phyloP scores from a whole-genome alignment of 2,113 vertebrate genomes.

The Oenanthe oenanthe region DNA sequence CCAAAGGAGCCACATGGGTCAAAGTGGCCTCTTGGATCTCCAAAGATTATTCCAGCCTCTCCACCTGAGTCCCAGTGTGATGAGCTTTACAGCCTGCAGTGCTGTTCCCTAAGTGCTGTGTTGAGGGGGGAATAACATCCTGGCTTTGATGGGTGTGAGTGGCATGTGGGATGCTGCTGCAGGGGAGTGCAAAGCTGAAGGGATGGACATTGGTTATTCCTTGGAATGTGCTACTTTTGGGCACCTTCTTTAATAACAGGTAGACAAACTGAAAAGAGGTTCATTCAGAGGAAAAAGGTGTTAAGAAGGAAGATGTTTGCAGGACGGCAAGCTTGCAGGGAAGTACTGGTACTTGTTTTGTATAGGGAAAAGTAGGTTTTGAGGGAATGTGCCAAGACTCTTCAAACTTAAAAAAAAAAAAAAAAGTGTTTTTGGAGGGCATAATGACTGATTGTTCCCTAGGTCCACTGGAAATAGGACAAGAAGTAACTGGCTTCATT shows the following conservation, averaged over 20 bases:
- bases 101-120: neutral
- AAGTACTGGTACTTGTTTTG: neutral
- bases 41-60: neutral
- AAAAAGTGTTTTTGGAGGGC: neutral
- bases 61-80: accelerated
- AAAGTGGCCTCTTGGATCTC: neutral
- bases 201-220: neutral
- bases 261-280: neutral
- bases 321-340: neutral
- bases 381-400: neutral
- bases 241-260: neutral
- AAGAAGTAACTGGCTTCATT: neutral
- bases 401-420: neutral
- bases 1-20: neutral
- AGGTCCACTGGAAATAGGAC: neutral
- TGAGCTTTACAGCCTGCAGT: accelerated
- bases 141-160: neutral
- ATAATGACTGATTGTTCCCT: neutral
- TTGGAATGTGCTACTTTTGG: neutral
- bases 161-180: neutral
- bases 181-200: neutral
- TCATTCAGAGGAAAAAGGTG: neutral
- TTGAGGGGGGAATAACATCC: neutral
- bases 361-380: neutral
- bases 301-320: neutral